These are phyloP conservation scores for Dynastes maya DNA, from an alignment of 2,888 invertebrate species.

Conservation along the genomic window DNA sequence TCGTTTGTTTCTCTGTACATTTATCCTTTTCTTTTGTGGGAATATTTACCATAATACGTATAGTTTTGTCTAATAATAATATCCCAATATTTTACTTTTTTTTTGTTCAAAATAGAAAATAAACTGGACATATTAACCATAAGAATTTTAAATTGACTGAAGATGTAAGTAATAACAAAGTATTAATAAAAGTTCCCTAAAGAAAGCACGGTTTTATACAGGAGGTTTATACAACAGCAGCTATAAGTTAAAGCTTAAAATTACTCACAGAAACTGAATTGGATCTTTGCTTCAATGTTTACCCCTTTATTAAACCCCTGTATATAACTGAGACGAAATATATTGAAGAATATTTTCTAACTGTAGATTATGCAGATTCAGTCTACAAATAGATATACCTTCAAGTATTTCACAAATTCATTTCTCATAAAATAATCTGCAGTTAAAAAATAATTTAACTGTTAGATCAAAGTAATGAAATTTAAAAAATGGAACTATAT, in stretches of 20 bases:
- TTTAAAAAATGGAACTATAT: neutral
- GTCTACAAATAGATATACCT: neutral
- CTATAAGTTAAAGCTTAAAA: neutral
- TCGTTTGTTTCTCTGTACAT: conserved; percentile 35
- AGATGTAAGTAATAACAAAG: conserved; percentile 13
- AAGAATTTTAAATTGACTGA: conserved; percentile 43
- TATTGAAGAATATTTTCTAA: conserved; percentile 14
- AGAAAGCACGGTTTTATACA: conserved; percentile 21
- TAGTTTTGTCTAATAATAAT: conserved; percentile 33
- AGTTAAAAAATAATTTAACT: conserved; percentile 19
- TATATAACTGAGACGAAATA: conserved; percentile 5
- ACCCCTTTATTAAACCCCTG: conserved; percentile 27
- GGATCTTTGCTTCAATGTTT: neutral
- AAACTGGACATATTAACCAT: conserved; percentile 37
- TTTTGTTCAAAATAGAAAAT: conserved; percentile 36
- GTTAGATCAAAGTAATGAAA: conserved; percentile 19
- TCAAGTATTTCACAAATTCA: neutral
- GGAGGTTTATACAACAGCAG: neutral
- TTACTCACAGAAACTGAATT: neutral
- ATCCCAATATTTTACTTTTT: conserved; percentile 10
- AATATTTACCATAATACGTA: conserved; percentile 32
- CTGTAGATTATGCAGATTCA: conserved; percentile 16
- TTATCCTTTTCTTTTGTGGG: conserved; percentile 17
- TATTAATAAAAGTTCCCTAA: conserved; percentile 33
- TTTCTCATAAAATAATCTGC: conserved; percentile 20